Base-by-base conservation (phyloP, 2,888 invertebrate species). In the Argyresthia goedartella region DNA sequence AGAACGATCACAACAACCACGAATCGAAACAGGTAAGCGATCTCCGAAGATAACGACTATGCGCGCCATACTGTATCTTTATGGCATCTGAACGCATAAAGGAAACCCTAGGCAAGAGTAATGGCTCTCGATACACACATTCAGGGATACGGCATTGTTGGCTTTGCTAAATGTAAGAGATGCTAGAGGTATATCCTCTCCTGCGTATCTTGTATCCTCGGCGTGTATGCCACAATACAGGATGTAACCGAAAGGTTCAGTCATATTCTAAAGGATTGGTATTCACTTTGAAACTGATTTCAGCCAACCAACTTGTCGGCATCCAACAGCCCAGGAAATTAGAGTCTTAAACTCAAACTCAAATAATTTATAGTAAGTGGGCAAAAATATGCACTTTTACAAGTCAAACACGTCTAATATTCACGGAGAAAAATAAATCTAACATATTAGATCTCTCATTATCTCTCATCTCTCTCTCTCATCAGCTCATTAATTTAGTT, bases 81-180 rank as follows among this genome's bases (percentile, higher is more conserved):
- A 81, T 77, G 70, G 76, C 76, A 79, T 80, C 80, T 70, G 65
- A 71, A 71, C 76, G 71, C 76, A 74, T 79, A 77, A 78, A 79
- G 79, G 76, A 76, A 78, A 79, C 75, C 75, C 68, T 61, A 55
- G 65, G 61, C 69, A 75, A 77, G 80, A 81, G 70, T 78, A 75
- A 81, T 80, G 77, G 79, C 60, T 56, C 70, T 68, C 77, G 77
- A 78, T 80, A 78, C 75, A 73, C 76, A 71, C 73, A 74, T 75
- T 76, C 72, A 71, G 69, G 71, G 71, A 74, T 72, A 73, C 68
- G 69, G 69, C 73, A 56, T 57, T 58, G 60, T 59, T 58, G 55
- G 45, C 50, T 54, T 54, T 57, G 56, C 56, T 57, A 56, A 57
- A 55, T 56, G 57, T 56, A 16, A 10, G 4, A 46, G 10, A 9